These are phyloP conservation scores for Amorpha juglandis DNA, from an alignment of 2,888 invertebrate species.

Conservation along the genomic window DNA sequence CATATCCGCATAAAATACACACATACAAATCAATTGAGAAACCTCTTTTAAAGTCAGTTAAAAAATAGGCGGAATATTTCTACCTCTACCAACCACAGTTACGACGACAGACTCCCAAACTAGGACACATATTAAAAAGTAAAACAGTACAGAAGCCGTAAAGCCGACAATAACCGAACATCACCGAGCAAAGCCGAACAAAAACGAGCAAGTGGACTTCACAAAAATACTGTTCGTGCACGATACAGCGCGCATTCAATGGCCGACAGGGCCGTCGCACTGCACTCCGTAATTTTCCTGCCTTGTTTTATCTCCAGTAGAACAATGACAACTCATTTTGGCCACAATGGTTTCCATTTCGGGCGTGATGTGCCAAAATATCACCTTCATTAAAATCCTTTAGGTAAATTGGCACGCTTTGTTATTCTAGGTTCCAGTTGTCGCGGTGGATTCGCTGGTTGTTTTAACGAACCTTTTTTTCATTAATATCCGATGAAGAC, in stretches of 20 bases:
- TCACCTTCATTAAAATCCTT: slow-evolving; percentile 69
- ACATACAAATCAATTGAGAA: no score
- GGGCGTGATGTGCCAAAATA: slow-evolving; percentile 70
- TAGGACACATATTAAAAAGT: neutral
- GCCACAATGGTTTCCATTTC: slow-evolving; percentile 77
- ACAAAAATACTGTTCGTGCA: slow-evolving; percentile 50
- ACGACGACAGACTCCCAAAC: neutral
- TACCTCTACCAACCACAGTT: no score
- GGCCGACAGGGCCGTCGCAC: slow-evolving; percentile 55
- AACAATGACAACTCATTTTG: slow-evolving; percentile 78
- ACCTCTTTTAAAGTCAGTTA: no score
- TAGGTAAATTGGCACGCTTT: slow-evolving; percentile 42
- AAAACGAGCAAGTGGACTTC: slow-evolving; percentile 14
- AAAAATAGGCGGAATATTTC: no score
- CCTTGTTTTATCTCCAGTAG: slow-evolving; percentile 70
- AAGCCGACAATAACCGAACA: slow-evolving; percentile 53
- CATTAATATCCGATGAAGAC: slow-evolving; percentile 12
- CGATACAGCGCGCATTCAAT: slow-evolving; percentile 51
- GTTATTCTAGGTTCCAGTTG: slow-evolving; percentile 30
- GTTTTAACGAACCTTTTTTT: slow-evolving; percentile 16
- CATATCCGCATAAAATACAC: no score
- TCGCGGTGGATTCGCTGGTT: neutral
- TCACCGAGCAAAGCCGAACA: slow-evolving; percentile 9
- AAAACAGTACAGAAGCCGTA: slow-evolving; percentile 44
- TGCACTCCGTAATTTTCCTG: slow-evolving; percentile 74